phyloP scores from a whole-genome alignment of 2,113 vertebrate species.

The Hippocampus abdominalis region DNA sequence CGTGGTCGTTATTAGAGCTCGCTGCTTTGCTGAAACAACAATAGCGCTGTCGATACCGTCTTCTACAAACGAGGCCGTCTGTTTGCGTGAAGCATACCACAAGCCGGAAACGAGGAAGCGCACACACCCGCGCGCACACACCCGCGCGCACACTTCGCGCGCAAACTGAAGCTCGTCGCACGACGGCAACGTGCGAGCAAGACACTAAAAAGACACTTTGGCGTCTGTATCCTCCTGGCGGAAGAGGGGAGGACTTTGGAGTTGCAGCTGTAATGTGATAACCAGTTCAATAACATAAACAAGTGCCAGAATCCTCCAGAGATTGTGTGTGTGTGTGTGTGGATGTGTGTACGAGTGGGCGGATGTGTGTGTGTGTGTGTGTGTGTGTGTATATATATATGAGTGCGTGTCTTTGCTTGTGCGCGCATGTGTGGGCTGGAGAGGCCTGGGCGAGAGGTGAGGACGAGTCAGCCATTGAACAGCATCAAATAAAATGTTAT shows the following conservation, averaged over 20 bases:
- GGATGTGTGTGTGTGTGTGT: slow-evolving; percentile 28
- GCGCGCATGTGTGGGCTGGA: slow-evolving; percentile 64
- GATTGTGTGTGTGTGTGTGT: slow-evolving; percentile 36
- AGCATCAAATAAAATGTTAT: slow-evolving; percentile 71
- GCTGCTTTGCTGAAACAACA: not conserved
- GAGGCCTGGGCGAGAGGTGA: slow-evolving; percentile 71
- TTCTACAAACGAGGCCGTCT: not conserved
- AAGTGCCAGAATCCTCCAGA: slow-evolving; percentile 63
- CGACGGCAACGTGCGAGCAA: slow-evolving; percentile 14
- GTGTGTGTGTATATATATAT: slow-evolving; percentile 1
- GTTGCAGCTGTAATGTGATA: slow-evolving; percentile 68
- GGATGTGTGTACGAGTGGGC: slow-evolving; percentile 37
- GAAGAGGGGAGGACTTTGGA: slow-evolving; percentile 42
- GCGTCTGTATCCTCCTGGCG: slow-evolving; percentile 34
- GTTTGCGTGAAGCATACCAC: not conserved
- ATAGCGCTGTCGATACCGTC: not conserved
- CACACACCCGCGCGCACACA: not conserved
- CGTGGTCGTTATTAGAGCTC: not conserved
- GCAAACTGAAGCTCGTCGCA: not conserved
- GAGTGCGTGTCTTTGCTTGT: slow-evolving; percentile 23
- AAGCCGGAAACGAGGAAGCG: not conserved
- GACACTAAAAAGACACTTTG: slow-evolving; percentile 13
- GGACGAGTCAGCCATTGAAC: slow-evolving; percentile 69
- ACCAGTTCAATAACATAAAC: slow-evolving; percentile 71
- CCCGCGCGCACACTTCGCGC: not conserved